Percentiles rank a stretch among this genome's conserved stretches.
phyloP scores from a whole-genome alignment of 1,140 invertebrate species.

The Drosophila ercepeae region DNA sequence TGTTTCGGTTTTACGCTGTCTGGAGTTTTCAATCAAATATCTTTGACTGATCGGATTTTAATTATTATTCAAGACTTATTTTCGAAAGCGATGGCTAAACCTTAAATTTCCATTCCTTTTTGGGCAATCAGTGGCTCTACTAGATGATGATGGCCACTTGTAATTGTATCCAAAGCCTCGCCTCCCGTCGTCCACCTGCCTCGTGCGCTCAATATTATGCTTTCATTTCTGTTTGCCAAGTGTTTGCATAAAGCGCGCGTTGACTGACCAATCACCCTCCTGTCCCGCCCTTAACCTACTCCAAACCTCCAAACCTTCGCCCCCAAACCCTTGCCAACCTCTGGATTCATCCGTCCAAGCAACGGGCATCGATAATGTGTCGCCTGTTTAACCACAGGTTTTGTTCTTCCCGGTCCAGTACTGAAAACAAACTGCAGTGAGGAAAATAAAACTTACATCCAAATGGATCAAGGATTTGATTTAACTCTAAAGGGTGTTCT shows the following conservation, averaged over 20 bases:
- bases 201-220: slow-evolving; percentile 68
- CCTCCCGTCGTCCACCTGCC: slow-evolving; percentile 4
- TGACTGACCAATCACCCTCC: slow-evolving; percentile 44
- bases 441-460: neutral
- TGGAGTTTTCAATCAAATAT: neutral
- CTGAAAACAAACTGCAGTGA: neutral
- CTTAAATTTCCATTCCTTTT: slow-evolving; percentile 18
- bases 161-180: slow-evolving; percentile 14
- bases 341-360: neutral
- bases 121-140: neutral
- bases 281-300: neutral
- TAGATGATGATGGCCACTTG: slow-evolving; percentile 43
- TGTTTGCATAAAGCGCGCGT: slow-evolving; percentile 73
- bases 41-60: slow-evolving; percentile 4
- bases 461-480: too few species aligned
- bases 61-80: neutral
- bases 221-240: slow-evolving; percentile 77
- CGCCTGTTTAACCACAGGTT: slow-evolving; percentile 42
- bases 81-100: neutral
- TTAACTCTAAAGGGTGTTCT: too few species aligned
- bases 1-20: slow-evolving; percentile 18
- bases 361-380: slow-evolving; percentile 69
- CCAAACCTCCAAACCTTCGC: neutral
- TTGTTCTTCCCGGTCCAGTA: slow-evolving; percentile 7
- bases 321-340: neutral